phyloP scores from a whole-genome alignment of 1,140 invertebrate genomes.

The Dreissena polymorpha region DNA sequence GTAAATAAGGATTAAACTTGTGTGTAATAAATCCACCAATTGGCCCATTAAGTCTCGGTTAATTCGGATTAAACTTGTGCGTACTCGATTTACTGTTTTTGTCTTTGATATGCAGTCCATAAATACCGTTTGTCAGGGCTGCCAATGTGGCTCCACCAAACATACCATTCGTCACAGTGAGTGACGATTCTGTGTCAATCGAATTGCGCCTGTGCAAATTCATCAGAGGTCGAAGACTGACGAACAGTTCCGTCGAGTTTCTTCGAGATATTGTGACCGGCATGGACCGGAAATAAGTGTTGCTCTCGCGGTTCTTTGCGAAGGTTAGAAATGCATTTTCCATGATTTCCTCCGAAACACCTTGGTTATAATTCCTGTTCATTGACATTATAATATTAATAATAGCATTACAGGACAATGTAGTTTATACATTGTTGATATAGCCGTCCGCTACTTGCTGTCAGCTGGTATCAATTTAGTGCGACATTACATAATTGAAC shows the following conservation, averaged over 20 bases:
- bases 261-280: conserved; percentile 49
- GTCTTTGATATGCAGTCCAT: conserved; percentile 26
- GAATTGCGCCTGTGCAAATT: conserved; percentile 51
- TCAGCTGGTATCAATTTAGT: too few species aligned
- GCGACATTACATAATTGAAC: too few species aligned
- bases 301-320: conserved; percentile 49
- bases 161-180: conserved; percentile 4
- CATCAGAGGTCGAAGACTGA: conserved; percentile 46
- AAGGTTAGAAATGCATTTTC: conserved; percentile 46
- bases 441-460: too few species aligned
- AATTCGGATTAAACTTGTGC: conserved; percentile 48
- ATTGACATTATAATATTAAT: too few species aligned
- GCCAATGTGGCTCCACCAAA: conserved; percentile 40
- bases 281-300: conserved; percentile 48
- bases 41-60: conserved; percentile 19
- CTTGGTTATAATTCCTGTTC: conserved; percentile 9
- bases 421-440: too few species aligned
- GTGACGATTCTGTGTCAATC: conserved; percentile 8
- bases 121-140: conserved; percentile 31
- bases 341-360: conserved; percentile 51
- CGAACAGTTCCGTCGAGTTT: conserved; percentile 54
- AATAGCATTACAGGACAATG: too few species aligned
- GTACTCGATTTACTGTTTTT: conserved; percentile 2
- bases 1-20: conserved; percentile 45
- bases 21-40: too few species aligned